phyloP scores from a whole-genome alignment of 2,888 invertebrate species.

The Pinctada fucata region DNA sequence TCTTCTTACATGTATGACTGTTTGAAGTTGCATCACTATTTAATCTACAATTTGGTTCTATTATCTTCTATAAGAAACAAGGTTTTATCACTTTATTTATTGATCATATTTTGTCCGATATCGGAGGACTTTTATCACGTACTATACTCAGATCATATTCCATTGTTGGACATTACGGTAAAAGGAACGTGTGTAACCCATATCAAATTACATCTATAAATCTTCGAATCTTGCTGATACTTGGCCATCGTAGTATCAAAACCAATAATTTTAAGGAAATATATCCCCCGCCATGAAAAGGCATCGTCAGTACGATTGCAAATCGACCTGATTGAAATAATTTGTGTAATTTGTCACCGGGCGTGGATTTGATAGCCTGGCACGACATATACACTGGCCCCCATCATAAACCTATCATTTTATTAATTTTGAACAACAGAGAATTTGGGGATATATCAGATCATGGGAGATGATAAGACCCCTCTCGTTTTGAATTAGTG shows the following conservation, averaged over 20 bases:
- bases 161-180: background rate
- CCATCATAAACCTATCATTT: slow-evolving; percentile 33
- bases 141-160: background rate
- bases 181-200: slow-evolving; percentile 11
- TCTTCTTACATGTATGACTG: too few species aligned
- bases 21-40: too few species aligned
- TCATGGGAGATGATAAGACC: slow-evolving; percentile 25
- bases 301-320: background rate
- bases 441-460: slow-evolving; percentile 20
- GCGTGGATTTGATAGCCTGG: slow-evolving; percentile 15
- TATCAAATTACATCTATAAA: slow-evolving; percentile 23
- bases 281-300: slow-evolving; percentile 15
- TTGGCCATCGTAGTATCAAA: slow-evolving; percentile 27
- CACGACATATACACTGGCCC: slow-evolving; percentile 6
- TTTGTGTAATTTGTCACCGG: slow-evolving; percentile 27
- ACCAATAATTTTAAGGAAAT: slow-evolving; percentile 29
- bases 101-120: too few species aligned
- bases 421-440: slow-evolving; percentile 31
- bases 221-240: slow-evolving; percentile 25
- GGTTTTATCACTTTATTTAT: too few species aligned
- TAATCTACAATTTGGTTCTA: too few species aligned
- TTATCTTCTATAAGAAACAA: too few species aligned
- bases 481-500: slow-evolving; percentile 18
- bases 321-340: slow-evolving; percentile 17
- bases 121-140: background rate